phyloP scores from a whole-genome alignment of 2,113 vertebrate genomes.

The human (Homo sapiens) region DNA sequence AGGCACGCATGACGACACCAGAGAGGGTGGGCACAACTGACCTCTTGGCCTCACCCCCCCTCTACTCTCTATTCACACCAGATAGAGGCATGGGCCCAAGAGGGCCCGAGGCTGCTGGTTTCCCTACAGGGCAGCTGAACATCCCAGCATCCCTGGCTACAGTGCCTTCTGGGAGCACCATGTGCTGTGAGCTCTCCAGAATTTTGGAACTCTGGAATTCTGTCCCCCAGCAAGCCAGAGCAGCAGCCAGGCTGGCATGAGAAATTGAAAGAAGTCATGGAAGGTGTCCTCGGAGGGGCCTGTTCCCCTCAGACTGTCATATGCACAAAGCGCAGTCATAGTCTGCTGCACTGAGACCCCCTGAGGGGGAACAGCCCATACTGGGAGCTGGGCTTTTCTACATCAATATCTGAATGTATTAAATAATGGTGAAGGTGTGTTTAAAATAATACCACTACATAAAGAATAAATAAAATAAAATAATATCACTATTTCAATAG shows the following conservation, averaged over 20 bases:
- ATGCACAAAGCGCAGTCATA: not conserved
- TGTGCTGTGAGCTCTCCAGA: not conserved
- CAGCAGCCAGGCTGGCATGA: not conserved
- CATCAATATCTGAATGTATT: not conserved
- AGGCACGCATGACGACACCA: not conserved
- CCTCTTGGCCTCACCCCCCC: not conserved
- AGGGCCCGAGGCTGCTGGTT: rapidly evolving
- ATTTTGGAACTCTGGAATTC: not conserved
- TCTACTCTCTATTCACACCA: not conserved
- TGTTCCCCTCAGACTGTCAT: rapidly evolving
- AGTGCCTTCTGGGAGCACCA: not conserved
- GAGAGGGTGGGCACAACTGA: not conserved
- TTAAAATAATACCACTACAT: not conserved
- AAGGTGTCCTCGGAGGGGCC: not conserved
- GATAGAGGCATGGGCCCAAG: not conserved
- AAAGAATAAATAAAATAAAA: too few relatives aligned
- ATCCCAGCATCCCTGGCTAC: not conserved
- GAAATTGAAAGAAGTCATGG: not conserved
- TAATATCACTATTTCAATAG: not conserved
- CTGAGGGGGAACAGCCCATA: not conserved
- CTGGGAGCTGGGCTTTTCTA: not conserved
- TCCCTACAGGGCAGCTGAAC: not conserved
- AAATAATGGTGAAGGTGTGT: not conserved
- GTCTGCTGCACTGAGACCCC: not conserved
- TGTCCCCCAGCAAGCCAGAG: not conserved